phyloP scores from a whole-genome alignment of 1,140 invertebrate genomes.

The Papilio machaon region DNA sequence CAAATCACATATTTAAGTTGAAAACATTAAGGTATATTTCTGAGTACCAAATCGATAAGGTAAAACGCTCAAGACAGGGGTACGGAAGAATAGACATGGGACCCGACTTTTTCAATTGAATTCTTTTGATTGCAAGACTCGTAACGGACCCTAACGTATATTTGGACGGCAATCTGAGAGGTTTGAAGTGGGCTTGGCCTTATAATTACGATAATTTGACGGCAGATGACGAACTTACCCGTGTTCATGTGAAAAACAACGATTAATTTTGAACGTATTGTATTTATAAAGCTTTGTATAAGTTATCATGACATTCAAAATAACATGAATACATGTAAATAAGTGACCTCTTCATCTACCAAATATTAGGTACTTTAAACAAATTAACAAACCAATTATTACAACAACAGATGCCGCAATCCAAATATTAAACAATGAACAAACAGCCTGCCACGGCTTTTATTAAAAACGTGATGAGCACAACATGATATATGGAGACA shows the following conservation, averaged over 20 bases:
- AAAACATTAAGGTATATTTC: conserved; percentile 42
- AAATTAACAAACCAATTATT: background rate
- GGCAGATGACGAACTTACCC: conserved; percentile 70
- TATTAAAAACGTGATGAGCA: conserved; percentile 75
- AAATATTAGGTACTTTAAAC: background rate
- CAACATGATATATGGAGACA: conserved; percentile 63
- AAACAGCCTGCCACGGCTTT: conserved; percentile 50
- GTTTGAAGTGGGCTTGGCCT: conserved; percentile 74
- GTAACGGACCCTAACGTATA: conserved; percentile 81
- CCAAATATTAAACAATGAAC: conserved; percentile 43
- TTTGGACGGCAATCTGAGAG: conserved; percentile 81
- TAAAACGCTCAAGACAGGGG: conserved; percentile 60
- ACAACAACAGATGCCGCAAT: conserved; percentile 23
- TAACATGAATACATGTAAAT: no score
- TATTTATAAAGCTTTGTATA: conserved; percentile 8
- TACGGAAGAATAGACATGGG: conserved; percentile 79
- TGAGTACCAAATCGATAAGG: background rate
- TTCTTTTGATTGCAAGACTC: conserved; percentile 76
- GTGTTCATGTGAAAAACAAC: conserved; percentile 30
- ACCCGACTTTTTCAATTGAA: conserved; percentile 70
- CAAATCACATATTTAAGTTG: conserved; percentile 39
- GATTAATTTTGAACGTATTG: background rate
- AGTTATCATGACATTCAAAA: background rate
- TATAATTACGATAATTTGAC: conserved; percentile 80
- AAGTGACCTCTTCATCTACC: background rate